A percentile compares a stretch with the other conserved stretches of the same genome.
These are phyloP conservation scores for Anguilla japonica DNA, from an alignment of 2,113 vertebrate species.

Conservation along the genomic window DNA sequence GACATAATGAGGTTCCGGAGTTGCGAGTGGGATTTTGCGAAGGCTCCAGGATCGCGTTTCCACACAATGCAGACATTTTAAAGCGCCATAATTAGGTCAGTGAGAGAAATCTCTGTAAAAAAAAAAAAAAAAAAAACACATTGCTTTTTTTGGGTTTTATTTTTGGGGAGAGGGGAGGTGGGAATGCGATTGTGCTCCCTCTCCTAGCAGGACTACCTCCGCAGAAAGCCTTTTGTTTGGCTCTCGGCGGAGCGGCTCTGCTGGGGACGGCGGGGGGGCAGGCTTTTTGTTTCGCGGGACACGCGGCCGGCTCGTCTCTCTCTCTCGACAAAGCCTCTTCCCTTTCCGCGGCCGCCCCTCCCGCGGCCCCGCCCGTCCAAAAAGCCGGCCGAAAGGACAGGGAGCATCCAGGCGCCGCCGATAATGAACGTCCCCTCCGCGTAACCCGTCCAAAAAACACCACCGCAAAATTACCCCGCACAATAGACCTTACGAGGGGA, in stretches of 20 bases:
- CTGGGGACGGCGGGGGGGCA: background rate
- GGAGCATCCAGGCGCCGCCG: background rate
- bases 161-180: background rate
- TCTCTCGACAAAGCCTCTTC: background rate
- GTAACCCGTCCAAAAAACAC: background rate
- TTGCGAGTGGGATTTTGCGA: slow-evolving; percentile 18
- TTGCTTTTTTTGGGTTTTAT: background rate
- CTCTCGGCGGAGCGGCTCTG: slow-evolving; percentile 17
- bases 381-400: background rate
- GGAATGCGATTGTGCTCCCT: slow-evolving; percentile 10
- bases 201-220: background rate
- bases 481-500: background rate
- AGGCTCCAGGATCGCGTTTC: background rate
- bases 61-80: slow-evolving; percentile 32
- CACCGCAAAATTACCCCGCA: background rate
- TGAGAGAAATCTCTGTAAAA: slow-evolving; percentile 23
- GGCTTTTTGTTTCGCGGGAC: background rate
- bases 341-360: background rate
- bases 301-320: background rate
- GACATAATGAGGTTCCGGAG: slow-evolving; percentile 70
- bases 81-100: slow-evolving; percentile 49
- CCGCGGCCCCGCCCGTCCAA: background rate
- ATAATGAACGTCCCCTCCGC: background rate
- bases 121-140: background rate
- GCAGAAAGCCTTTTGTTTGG: background rate